phyloP scores from a whole-genome alignment of 1,140 invertebrate genomes.

The Diploscapter pachys region DNA sequence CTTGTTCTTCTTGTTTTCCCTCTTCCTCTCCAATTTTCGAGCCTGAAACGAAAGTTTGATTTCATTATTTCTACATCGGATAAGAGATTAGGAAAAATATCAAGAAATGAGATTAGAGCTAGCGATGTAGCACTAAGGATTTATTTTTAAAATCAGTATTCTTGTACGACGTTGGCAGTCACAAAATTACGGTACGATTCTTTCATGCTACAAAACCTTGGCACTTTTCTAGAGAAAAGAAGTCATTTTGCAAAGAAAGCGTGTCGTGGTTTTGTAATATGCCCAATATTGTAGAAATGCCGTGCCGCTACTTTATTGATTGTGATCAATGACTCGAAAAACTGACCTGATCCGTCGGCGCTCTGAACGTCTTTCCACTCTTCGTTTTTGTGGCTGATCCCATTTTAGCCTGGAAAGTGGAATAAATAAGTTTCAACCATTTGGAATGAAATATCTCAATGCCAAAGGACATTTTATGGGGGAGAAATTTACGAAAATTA shows the following conservation, averaged over 20 bases:
- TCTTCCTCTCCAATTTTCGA: constrained; percentile 22
- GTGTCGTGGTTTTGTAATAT: background rate
- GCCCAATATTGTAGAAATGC: too few relatives aligned
- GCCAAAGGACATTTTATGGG: too few relatives aligned
- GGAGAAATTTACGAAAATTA: too few relatives aligned
- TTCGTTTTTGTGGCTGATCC: constrained; percentile 25
- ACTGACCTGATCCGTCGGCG: constrained; percentile 27
- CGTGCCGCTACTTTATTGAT: background rate
- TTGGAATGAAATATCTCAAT: too few relatives aligned
- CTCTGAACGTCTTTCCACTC: constrained; percentile 24
- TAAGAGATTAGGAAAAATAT: constrained; percentile 7
- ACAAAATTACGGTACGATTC: background rate
- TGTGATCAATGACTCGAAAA: background rate
- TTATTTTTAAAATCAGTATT: background rate
- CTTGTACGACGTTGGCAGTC: background rate
- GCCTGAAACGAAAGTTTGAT: constrained; percentile 7
- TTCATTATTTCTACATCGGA: background rate
- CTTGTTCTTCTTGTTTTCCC: constrained; percentile 31
- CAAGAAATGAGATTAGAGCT: background rate
- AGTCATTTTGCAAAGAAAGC: background rate
- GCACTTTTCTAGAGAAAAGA: background rate
- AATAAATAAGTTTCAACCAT: too few relatives aligned
- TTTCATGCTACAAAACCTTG: background rate
- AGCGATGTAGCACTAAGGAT: background rate
- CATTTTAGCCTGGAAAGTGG: constrained; percentile 3